These are phyloP conservation scores for Sinella curviseta DNA, from an alignment of 1,140 invertebrate genomes.

Conservation along the genomic window DNA sequence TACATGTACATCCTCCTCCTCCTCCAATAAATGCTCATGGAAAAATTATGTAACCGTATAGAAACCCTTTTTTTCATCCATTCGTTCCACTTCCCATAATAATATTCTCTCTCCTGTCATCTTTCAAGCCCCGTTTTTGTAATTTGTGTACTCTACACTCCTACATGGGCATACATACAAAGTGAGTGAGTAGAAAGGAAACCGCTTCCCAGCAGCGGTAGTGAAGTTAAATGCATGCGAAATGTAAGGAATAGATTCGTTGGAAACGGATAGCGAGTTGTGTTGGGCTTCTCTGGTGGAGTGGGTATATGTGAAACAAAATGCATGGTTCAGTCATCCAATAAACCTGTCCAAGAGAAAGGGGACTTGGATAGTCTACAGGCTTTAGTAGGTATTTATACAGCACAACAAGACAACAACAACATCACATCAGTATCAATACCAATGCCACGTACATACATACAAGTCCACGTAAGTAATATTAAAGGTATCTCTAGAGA, in stretches of 20 bases:
- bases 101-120: neutral
- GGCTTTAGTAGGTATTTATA: no score
- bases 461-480: neutral
- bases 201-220: no score
- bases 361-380: neutral
- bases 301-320: neutral
- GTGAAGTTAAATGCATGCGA: no score
- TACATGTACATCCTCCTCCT: no score
- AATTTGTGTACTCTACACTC: no score
- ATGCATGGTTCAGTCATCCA: conserved; percentile 4
- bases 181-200: no score
- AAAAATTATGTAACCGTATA: neutral
- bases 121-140: no score
- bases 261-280: neutral
- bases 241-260: neutral
- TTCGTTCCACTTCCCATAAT: neutral
- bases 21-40: no score
- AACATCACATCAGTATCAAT: no score
- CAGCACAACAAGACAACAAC: no score
- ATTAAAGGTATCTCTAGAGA: neutral
- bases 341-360: neutral
- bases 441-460: no score
- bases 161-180: no score
- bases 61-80: neutral
- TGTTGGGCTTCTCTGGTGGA: neutral